Evolutionary conservation across 2,797 vertebrate species (phyloP).

Genomic region (Amazonetta brasiliensis): DNA sequence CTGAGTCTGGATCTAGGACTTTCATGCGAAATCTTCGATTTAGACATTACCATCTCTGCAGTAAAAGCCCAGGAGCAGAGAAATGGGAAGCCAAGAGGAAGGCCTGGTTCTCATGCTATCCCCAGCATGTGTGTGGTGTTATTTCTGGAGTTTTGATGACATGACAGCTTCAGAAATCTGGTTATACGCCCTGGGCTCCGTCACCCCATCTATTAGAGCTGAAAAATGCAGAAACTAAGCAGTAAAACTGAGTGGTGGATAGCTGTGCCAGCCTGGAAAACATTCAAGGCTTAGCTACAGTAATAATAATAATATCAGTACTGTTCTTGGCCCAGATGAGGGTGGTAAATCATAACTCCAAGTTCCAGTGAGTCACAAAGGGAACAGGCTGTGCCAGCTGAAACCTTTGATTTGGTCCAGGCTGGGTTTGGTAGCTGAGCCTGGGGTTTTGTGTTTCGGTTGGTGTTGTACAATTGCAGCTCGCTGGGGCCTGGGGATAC

Average conservation of each 20-base stretch:
- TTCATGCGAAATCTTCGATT: not conserved
- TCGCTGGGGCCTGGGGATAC: not conserved
- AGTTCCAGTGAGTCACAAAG: not conserved
- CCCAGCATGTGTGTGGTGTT: not conserved
- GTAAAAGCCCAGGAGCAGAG: not conserved
- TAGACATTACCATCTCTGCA: not conserved
- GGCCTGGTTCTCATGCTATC: not conserved
- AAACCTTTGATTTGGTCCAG: not conserved
- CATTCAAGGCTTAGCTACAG: not conserved
- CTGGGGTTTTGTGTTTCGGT: not conserved
- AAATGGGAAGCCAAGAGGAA: not conserved
- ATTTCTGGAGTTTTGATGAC: not conserved
- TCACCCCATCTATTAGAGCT: not conserved
- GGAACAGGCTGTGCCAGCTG: constrained; percentile 7
- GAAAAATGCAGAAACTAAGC: constrained; percentile 22
- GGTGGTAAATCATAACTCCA: constrained; percentile 11
- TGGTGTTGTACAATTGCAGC: not conserved
- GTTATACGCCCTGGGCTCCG: not conserved
- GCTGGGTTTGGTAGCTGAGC: constrained; percentile 11
- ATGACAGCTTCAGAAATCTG: not conserved
- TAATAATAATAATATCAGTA: not conserved
- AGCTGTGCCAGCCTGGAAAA: constrained; percentile 8
- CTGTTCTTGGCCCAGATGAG: not conserved
- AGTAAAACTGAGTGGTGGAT: not conserved
- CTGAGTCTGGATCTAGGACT: not conserved